Percentiles rank a stretch among this genome's conserved stretches.
These are phyloP conservation scores for Conus ventricosus DNA, from an alignment of 1,140 invertebrate genomes.

Conservation along the genomic window DNA sequence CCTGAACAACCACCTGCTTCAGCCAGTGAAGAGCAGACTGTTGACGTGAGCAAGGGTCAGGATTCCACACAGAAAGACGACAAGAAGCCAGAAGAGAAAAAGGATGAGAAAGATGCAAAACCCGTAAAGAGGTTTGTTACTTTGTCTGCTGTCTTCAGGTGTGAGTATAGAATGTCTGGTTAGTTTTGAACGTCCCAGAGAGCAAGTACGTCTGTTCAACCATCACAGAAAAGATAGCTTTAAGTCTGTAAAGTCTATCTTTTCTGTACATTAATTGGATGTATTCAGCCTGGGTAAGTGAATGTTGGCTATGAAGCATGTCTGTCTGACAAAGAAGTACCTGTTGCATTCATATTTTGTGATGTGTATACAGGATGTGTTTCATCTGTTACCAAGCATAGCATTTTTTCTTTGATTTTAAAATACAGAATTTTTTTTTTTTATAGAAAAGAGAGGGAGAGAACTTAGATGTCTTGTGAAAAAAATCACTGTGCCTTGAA, in stretches of 20 bases:
- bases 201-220: not conserved
- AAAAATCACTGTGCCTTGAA: no score
- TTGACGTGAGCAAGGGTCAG: slow-evolving; percentile 34
- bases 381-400: no score
- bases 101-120: slow-evolving; percentile 59
- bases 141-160: slow-evolving; percentile 46
- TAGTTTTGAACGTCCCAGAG: not conserved
- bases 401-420: no score
- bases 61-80: slow-evolving; percentile 46
- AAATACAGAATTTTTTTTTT: no score
- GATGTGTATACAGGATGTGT: no score
- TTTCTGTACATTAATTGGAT: slow-evolving; percentile 7
- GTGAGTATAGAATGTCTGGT: slow-evolving; percentile 4
- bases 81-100: slow-evolving; percentile 59
- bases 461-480: no score
- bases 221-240: slow-evolving; percentile 33
- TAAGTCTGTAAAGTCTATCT: slow-evolving; percentile 28
- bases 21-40: slow-evolving; percentile 29
- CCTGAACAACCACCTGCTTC: not conserved
- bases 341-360: no score
- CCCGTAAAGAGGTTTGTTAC: slow-evolving; percentile 72
- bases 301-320: no score
- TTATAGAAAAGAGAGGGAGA: no score
- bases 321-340: no score
- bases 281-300: no score